A percentile compares a stretch with the other conserved stretches of the same genome.
Conservation (phyloP, 2,113 vertebrate genomes). For the Eretmochelys imbricata region DNA sequence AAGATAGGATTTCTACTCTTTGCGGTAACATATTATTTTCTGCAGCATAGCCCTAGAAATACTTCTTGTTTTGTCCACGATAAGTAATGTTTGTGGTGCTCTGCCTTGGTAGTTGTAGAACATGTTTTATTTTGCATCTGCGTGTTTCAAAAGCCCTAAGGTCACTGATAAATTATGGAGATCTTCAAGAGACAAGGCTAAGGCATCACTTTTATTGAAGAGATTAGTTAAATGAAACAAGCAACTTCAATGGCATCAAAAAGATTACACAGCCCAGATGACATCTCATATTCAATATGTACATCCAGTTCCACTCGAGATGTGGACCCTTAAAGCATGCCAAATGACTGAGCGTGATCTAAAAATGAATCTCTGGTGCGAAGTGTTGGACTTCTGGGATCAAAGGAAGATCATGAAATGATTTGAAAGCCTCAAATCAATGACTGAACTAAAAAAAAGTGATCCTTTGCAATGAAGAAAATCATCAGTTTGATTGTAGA, state of each 20-base stretch:
- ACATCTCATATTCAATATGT: slow-evolving; percentile 55
- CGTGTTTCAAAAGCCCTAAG: slow-evolving; percentile 20
- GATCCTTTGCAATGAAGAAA: slow-evolving; percentile 56
- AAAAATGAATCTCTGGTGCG: slow-evolving; percentile 31
- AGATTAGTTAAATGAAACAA: slow-evolving; percentile 44
- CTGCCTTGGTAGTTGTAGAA: neutral
- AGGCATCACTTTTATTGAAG: slow-evolving; percentile 13
- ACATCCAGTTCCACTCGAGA: slow-evolving; percentile 43
- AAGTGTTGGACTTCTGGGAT: slow-evolving; percentile 33
- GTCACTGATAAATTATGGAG: slow-evolving; percentile 45
- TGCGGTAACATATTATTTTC: slow-evolving; percentile 51
- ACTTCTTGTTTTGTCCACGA: slow-evolving; percentile 31
- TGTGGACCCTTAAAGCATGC: slow-evolving; percentile 50
- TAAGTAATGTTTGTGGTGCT: slow-evolving; percentile 11
- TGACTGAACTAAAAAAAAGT: slow-evolving; percentile 54
- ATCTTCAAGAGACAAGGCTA: slow-evolving; percentile 43
- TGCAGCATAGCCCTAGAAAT: neutral
- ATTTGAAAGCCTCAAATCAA: slow-evolving; percentile 57
- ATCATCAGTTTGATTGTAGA: slow-evolving; percentile 52
- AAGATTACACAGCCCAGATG: slow-evolving; percentile 58
- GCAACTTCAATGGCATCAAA: slow-evolving; percentile 14
- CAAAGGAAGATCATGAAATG: slow-evolving; percentile 52
- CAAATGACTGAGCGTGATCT: slow-evolving; percentile 58
- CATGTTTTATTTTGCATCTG: slow-evolving; percentile 37
- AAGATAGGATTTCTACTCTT: slow-evolving; percentile 24